Conservation (phyloP, 2,797 vertebrate species). For the Helostoma temminkii region DNA sequence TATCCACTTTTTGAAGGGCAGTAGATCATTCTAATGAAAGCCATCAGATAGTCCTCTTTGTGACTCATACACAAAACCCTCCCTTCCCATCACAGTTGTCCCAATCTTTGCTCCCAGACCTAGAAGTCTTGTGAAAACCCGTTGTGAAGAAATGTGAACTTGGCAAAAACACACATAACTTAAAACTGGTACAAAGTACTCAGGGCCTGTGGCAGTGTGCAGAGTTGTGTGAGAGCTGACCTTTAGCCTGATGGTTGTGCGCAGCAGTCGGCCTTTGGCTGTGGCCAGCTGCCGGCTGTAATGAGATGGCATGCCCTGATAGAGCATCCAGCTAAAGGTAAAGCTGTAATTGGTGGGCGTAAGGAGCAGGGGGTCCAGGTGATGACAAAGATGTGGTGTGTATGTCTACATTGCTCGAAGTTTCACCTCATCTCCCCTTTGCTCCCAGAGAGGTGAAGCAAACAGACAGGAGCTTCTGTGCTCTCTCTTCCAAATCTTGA, state of each 20-base stretch:
- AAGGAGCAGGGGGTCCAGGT: conserved; percentile 67
- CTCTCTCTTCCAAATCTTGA: conserved; percentile 37
- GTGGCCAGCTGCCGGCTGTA: conserved; percentile 82
- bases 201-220: conserved; percentile 28
- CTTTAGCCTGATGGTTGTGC: conserved; percentile 74
- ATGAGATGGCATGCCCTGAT: conserved; percentile 85
- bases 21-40: conserved; percentile 54
- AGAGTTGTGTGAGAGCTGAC: conserved; percentile 66
- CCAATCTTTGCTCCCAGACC: conserved; percentile 43
- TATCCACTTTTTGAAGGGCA: conserved; percentile 58
- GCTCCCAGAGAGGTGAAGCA: conserved; percentile 58
- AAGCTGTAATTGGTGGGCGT: conserved; percentile 75
- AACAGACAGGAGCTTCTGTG: conserved; percentile 55
- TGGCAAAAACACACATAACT: conserved; percentile 12
- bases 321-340: conserved; percentile 80
- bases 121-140: conserved; percentile 59
- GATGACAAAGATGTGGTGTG: conserved; percentile 65
- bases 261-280: conserved; percentile 76
- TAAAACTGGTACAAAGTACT: neutral
- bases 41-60: conserved; percentile 42
- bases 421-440: conserved; percentile 72
- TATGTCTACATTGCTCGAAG: conserved; percentile 14
- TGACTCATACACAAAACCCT: conserved; percentile 54
- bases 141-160: conserved; percentile 35
- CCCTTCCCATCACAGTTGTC: conserved; percentile 13